Evolutionary conservation across 2,888 invertebrate species (phyloP).

Genomic region (Hemaris fuciformis): DNA sequence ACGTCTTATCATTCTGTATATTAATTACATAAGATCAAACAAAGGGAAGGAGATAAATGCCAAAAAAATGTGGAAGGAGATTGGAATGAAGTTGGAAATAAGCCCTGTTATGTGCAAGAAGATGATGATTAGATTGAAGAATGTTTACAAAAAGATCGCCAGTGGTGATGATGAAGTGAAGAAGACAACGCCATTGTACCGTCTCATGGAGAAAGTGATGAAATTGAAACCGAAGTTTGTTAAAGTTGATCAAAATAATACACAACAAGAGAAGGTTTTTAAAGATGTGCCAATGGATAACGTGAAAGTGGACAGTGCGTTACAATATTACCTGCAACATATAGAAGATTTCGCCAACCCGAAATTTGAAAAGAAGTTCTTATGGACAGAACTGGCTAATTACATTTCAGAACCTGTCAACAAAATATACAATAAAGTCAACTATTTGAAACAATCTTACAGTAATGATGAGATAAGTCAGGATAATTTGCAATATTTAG

Average conservation of each 20-base stretch:
- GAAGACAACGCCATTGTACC: constrained; percentile 31
- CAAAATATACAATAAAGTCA: constrained; percentile 64
- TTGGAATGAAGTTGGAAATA: constrained; percentile 54
- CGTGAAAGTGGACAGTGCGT: constrained; percentile 53
- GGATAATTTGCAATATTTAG: constrained; percentile 35
- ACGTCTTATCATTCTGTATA: constrained; percentile 49
- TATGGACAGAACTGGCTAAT: constrained; percentile 64
- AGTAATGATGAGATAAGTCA: constrained; percentile 40
- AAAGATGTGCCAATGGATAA: constrained; percentile 57
- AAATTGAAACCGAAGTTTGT: constrained; percentile 52
- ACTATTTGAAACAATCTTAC: constrained; percentile 60
- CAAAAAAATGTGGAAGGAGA: constrained; percentile 62
- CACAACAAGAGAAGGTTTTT: constrained; percentile 41
- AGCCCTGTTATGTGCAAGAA: constrained; percentile 52
- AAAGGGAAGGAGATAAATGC: constrained; percentile 50
- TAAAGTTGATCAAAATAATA: constrained; percentile 39
- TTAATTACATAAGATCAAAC: constrained; percentile 56
- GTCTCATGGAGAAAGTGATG: constrained; percentile 53
- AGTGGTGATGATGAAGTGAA: constrained; percentile 22
- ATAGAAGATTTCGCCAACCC: constrained; percentile 67
- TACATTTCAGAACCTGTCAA: constrained; percentile 49
- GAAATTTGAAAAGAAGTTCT: constrained; percentile 61
- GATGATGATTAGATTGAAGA: constrained; percentile 58
- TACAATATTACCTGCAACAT: constrained; percentile 61
- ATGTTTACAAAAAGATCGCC: constrained; percentile 39